Base-by-base conservation (phyloP, 2,888 invertebrate genomes). In the Agriopis leucophaearia region DNA sequence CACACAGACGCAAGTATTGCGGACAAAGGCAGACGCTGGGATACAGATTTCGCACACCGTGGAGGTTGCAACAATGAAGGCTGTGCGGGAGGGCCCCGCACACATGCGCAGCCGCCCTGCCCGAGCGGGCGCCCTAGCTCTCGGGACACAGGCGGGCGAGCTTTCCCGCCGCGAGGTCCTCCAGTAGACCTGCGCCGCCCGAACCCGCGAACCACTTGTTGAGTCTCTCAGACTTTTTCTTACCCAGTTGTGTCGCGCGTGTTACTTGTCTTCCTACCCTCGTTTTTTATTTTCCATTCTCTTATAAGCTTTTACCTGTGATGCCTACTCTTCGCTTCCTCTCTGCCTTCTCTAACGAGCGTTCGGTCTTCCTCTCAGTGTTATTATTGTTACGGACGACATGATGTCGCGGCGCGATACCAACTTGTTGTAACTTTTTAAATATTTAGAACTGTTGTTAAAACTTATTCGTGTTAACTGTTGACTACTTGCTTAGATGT, bases 391-490 rank as follows among this genome's bases (percentile, higher is more conserved):
- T 89, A 88, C 83, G 87, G 85, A 88, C 86, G 82, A 83, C 85
- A 80, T 86, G 76, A 87, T 83, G 76, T 79, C 79, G 81, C 81
- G 44, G 79, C 79, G 80, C 84, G 83, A 78, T 83, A 62, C 62
- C 81, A 82, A 87, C 85, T 89, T 90, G 91, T 92, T 91, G 87
- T 87, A 91, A 89, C 85, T 91, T 92, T 27, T 87, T 85, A 90
- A 84, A 90, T 89, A 87, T 92, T 90, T 92, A 89, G 79, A 84
- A 88, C 91, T 90, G 89, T 92, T 92, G 89, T 90, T 90, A 75
- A 85, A 85, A 90, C 90, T 91, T 85, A 91, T 88, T 92, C 91
- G 91, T 92, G 92, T 92, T 93, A 93, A 86, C 89, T 92, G 92
- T 93, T 93, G 87, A 91, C 90, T 92, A 91, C 87, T 85, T 90